Percentiles rank a stretch among this genome's conserved stretches.
These are phyloP conservation scores for Amblyornis subalaris DNA, from an alignment of 2,113 vertebrate species.

Conservation along the genomic window DNA sequence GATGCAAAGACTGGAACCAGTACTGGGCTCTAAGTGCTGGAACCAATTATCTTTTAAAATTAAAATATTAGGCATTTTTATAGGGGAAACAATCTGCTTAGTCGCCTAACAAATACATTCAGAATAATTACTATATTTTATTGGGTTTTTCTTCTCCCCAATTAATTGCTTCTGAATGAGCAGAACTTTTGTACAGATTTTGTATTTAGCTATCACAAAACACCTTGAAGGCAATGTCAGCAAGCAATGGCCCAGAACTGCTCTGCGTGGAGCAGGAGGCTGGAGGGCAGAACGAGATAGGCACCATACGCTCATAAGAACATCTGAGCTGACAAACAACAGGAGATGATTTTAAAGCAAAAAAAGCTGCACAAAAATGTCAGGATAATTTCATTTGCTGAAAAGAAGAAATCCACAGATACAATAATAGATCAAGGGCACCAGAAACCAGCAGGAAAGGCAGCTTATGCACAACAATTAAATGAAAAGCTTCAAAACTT, in stretches of 20 bases:
- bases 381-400: not conserved
- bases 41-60: not conserved
- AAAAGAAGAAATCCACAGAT: not conserved
- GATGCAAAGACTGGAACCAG: not conserved
- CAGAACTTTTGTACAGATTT: not conserved
- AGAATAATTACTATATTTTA: not conserved
- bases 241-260: not conserved
- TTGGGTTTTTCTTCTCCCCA: not conserved
- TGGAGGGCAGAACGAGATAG: not conserved
- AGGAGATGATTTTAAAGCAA: not conserved
- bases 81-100: not conserved
- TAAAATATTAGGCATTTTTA: not conserved
- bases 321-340: not conserved
- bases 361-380: not conserved
- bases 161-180: not conserved
- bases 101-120: not conserved
- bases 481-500: not conserved
- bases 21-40: not conserved
- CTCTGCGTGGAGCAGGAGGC: not conserved
- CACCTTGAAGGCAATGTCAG: not conserved
- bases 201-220: not conserved
- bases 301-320: fast-evolving
- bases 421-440: not conserved
- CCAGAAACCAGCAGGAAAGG: not conserved
- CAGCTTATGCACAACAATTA: not conserved